Base-by-base conservation (phyloP, 2,797 vertebrate genomes). In the Melanogrammus aeglefinus region DNA sequence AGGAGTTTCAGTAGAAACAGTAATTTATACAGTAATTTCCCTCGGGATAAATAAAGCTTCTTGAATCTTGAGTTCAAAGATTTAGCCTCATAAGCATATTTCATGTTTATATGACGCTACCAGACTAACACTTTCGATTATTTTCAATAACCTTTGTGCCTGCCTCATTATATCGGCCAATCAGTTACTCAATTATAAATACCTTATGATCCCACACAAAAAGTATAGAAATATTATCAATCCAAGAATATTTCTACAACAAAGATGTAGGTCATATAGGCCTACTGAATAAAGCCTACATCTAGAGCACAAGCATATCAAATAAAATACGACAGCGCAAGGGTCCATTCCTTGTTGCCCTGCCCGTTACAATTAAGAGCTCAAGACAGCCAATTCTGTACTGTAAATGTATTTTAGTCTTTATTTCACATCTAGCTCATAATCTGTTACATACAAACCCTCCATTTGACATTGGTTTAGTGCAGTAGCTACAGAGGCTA, bases 401-500 rank as follows among this genome's bases (percentile, higher is more conserved):
- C 87, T 94, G 92, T 92, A 93, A 94, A 95, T 94, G 92, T 93
- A 94, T 90, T 91, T 94, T 81, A 89, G 63, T 94, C 93, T 93
- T 93, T 96, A 93, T 93, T 93, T 92, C 80, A 95, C 93, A 94
- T 96, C 96, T 96, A 97, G 95, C 94, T 91, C 89, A 90, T 95
- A 94, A 96, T 95, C 95, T 94, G 92, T 95, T 95, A 97, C 95
- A 96, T 93, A 96, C 94, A 96, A 94, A 92, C 95, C 94, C 94
- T 94, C 94, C 94, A 87, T 94, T 94, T 94, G 94, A 94, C 95
- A 93, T 97, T 78, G 86, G 88, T 91, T 89, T 95, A 97, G 95
- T 94, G 93, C 86, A 83, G 81, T 85, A 88, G 87, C 91, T 91
- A 86, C 84, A 91, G 86, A 91, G 89, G 80, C 86, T 78, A 81